Evolutionary conservation across 2,888 invertebrate genomes (phyloP), one percentile per base, ranked within the genome.

Genomic region (Petrolisthes manimaculis): DNA sequence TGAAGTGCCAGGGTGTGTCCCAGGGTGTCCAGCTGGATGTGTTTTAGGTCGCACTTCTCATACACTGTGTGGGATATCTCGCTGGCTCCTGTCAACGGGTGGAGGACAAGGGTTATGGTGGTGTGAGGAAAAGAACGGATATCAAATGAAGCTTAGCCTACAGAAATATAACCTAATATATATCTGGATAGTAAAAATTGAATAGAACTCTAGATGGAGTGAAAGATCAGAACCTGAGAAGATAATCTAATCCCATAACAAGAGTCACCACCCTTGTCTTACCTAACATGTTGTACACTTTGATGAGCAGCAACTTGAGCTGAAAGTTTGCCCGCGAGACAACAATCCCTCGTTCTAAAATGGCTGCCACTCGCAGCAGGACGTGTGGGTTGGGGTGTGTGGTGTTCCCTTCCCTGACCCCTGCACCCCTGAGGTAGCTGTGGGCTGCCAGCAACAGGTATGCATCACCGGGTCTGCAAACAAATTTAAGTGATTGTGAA

Each of bases 11-110:
- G 96, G 90, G 96, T 94, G 94, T 97, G 97, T 91, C 98, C 97
- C 93, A 99, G 94, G 0, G 98, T 97, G 93, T 98, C 97, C 92
- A 98, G 94, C 93, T 98, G 98, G 92, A 98, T 95, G 93, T 98
- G 97, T 93, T 99, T 99, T 88, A 97, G 95, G 92, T 98, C 98
- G 92, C 99, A 94, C 85, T 95, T 95, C 91, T 95, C 95, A 93
- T 96, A 97, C 92, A 96, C 94, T 83, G 94, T 94, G 92, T 96
- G 95, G 56, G 97, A 97, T 0, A 96, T 96, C 82, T 95, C 93
- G 53, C 95, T 95, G 91, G 96, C 96, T 90, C 97, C 97, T 93
- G 12, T 37, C 37, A 37, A 37, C 37, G 37, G 37, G 37, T 37
- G 37, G 37, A 37, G 37, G 37, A 37, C 37, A 37, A 37, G 2